These are phyloP conservation scores for Cremastobaeus sp. DNA, from an alignment of 2,888 invertebrate species.

Conservation along the genomic window DNA sequence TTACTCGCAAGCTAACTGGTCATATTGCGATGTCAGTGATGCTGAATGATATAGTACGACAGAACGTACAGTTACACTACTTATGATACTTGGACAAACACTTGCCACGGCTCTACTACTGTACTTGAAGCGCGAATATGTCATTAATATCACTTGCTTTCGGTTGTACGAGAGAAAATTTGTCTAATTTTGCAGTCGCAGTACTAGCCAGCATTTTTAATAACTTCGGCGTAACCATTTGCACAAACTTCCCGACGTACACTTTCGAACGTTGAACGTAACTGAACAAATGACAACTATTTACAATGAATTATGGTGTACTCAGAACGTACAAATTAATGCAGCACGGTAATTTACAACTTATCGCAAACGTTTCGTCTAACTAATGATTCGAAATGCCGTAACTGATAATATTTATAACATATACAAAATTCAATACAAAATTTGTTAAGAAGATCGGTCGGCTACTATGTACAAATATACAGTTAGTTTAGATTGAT, in stretches of 20 bases:
- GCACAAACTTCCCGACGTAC: conserved; percentile 12
- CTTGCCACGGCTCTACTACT: conserved; percentile 17
- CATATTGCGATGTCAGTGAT: too few species aligned
- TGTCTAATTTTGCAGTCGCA: conserved; percentile 10
- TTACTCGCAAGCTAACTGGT: too few species aligned
- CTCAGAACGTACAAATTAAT: conserved; percentile 36
- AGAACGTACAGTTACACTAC: conserved; percentile 13
- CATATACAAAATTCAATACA: conserved; percentile 41
- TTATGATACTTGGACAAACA: conserved; percentile 6
- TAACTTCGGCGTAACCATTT: conserved; percentile 13
- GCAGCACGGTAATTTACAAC: conserved; percentile 26
- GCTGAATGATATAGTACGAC: not conserved
- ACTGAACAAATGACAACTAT: conserved; percentile 32
- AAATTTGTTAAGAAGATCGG: conserved; percentile 30
- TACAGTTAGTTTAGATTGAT: conserved; percentile 50
- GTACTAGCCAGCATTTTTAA: conserved; percentile 2
- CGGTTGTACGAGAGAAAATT: conserved; percentile 15
- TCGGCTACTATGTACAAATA: conserved; percentile 58
- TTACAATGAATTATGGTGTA: conserved; percentile 44
- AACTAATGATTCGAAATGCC: conserved; percentile 32
- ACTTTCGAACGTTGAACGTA: conserved; percentile 2
- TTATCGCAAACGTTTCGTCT: conserved; percentile 13
- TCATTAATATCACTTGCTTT: conserved; percentile 35
- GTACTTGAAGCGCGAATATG: conserved; percentile 13
- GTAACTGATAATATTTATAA: conserved; percentile 25